Evolutionary conservation across 2,113 vertebrate genomes (phyloP), one percentile per base, ranked within the genome.

Genomic region (Terrapene triunguis): DNA sequence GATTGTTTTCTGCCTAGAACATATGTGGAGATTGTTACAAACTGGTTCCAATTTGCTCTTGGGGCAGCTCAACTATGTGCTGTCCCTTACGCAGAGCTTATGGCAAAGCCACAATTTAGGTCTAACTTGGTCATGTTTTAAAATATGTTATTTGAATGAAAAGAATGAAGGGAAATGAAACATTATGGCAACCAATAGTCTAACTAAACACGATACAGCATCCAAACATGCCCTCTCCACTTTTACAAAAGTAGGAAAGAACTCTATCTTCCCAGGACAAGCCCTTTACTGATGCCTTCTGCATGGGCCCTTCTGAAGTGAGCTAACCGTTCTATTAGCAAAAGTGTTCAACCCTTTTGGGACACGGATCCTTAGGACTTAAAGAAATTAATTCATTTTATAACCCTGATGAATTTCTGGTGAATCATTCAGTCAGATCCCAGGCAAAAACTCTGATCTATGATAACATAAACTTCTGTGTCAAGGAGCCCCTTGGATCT

Each of bases 401-500:
- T 12, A 94, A 24, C 4, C 78, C 47, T 6, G 83, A 85, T 82
- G 48, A 90, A 38, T 84, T 65, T 4, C 10, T 27, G 32, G 65
- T 93, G 93, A 97, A 78, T 95, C 91, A 92, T 35, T 89, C 5
- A 86, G 50, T 92, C 50, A 80, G 86, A 90, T 62, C 89, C 87
- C 51, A 87, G 29, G 0, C 25, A 81, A 54, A 6, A 84, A 11
- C 92, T 92, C 85, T 92, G 91, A 97, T 94, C 94, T 69, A 51
- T 92, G n/a, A 32, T 19, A 74, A 87, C 0, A n/a, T 74, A 57
- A 80, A 85, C 38, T 84, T 4, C 19, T 59, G 38, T 62, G 92
- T 94, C 94, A 94, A 92, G 94, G 78, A 93, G 79, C 6, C 72
- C 14, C 81, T 96, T 93, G 94, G 91, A 95, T 96, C 91, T 91